Evolutionary conservation across 1,140 invertebrate species (phyloP).

Genomic region (Asbolus verrucosus): DNA sequence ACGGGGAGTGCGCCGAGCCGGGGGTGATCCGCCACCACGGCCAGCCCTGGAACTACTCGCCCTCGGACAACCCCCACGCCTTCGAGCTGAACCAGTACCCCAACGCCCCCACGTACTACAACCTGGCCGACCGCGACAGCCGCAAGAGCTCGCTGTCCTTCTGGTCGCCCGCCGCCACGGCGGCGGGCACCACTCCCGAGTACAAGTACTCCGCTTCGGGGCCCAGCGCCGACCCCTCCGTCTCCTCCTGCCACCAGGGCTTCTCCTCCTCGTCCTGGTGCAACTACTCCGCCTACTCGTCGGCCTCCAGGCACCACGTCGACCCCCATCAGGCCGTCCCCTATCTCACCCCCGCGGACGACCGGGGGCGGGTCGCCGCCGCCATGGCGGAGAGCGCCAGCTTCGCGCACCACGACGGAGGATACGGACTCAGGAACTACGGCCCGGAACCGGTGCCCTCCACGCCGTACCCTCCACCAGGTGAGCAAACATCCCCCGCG

Average conservation of each 20-base stretch:
- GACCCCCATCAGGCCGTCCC: slow-evolving; percentile 72
- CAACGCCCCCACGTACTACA: slow-evolving; percentile 81
- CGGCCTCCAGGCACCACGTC: slow-evolving; percentile 73
- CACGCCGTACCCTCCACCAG: slow-evolving; percentile 83
- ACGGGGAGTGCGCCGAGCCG: slow-evolving; percentile 73
- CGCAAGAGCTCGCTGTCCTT: slow-evolving; percentile 74
- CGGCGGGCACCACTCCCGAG: slow-evolving; percentile 69
- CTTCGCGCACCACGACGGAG: slow-evolving; percentile 72
- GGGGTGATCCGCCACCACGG: slow-evolving; percentile 76
- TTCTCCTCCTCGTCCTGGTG: slow-evolving; percentile 79
- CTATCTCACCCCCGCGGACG: slow-evolving; percentile 77
- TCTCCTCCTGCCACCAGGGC: slow-evolving; percentile 77
- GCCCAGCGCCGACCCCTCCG: slow-evolving; percentile 70
- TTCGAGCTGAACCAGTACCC: slow-evolving; percentile 77
- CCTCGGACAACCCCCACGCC: slow-evolving; percentile 75
- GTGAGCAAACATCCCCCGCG: slow-evolving; percentile 60
- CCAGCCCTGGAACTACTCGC: slow-evolving; percentile 78
- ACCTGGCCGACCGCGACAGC: slow-evolving; percentile 76
- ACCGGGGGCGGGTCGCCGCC: slow-evolving; percentile 72
- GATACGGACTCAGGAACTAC: slow-evolving; percentile 82
- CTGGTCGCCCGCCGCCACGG: slow-evolving; percentile 73
- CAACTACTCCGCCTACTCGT: slow-evolving; percentile 78
- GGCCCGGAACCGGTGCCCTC: slow-evolving; percentile 79
- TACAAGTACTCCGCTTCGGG: slow-evolving; percentile 73
- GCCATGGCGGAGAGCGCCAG: slow-evolving; percentile 73